phyloP scores from a whole-genome alignment of 2,888 invertebrate species.

The Griposia aprilina region DNA sequence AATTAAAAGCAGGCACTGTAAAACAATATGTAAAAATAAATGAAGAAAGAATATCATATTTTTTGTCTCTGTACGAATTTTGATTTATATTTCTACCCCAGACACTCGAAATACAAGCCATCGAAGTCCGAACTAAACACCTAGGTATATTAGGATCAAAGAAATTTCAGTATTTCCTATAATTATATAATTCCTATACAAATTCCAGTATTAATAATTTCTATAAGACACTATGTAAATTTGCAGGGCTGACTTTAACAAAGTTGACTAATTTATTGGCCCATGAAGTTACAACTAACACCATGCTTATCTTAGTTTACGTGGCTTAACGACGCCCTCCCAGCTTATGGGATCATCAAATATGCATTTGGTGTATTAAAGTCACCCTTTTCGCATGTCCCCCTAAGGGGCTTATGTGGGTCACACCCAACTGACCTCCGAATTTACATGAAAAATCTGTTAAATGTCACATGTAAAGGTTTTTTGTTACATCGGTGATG shows the following conservation, averaged over 20 bases:
- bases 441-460: conserved; percentile 55
- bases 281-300: conserved; percentile 55
- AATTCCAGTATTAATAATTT: too few species aligned
- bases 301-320: conserved; percentile 71
- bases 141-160: too few species aligned
- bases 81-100: neutral
- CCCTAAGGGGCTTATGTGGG: conserved; percentile 54
- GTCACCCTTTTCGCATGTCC: conserved; percentile 62
- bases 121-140: too few species aligned
- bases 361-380: conserved; percentile 76
- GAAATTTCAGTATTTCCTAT: too few species aligned
- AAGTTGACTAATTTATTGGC: conserved; percentile 48
- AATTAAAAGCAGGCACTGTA: neutral
- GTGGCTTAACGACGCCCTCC: conserved; percentile 66
- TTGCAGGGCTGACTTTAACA: conserved; percentile 6
- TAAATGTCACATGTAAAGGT: conserved; percentile 15
- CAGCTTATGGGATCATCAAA: conserved; percentile 73
- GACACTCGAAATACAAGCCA: neutral
- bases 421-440: conserved; percentile 57
- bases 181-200: too few species aligned
- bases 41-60: neutral
- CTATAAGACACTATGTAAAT: neutral
- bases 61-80: neutral
- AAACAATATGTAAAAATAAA: neutral
- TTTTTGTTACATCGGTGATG: conserved; percentile 8